Conservation (phyloP, 2,888 invertebrate species). For the Nomada ruficornis region DNA sequence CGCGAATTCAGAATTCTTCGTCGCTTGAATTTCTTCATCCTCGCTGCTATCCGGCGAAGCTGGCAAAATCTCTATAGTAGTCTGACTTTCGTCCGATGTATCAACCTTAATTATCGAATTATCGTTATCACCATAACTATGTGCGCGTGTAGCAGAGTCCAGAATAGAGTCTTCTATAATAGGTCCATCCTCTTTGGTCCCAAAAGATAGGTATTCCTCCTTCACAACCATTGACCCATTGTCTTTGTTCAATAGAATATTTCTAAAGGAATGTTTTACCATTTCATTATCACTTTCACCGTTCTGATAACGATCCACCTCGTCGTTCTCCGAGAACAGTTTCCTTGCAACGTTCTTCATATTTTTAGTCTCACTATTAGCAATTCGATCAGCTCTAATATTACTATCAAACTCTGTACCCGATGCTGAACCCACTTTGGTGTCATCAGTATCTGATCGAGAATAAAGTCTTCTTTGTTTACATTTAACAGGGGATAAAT, state of each 20-base stretch:
- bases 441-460: slow-evolving; percentile 61
- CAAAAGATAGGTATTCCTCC: slow-evolving; percentile 33
- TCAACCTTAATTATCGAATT: slow-evolving; percentile 79
- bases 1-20: slow-evolving; percentile 36
- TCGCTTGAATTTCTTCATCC: slow-evolving; percentile 43
- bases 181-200: slow-evolving; percentile 28
- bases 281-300: slow-evolving; percentile 27
- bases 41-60: slow-evolving; percentile 75
- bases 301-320: not conserved
- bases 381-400: not conserved
- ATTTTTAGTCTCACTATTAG: slow-evolving; percentile 7
- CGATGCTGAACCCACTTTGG: slow-evolving; percentile 34
- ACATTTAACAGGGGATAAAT: slow-evolving; percentile 55
- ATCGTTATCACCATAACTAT: slow-evolving; percentile 44
- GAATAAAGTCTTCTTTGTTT: slow-evolving; percentile 62
- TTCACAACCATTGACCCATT: slow-evolving; percentile 30
- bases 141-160: slow-evolving; percentile 5
- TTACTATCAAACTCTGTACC: slow-evolving; percentile 2
- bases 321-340: not conserved
- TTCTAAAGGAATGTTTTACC: slow-evolving; percentile 18
- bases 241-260: slow-evolving; percentile 9
- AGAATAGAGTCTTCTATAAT: slow-evolving; percentile 23
- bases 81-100: slow-evolving; percentile 82
- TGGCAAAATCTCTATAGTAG: slow-evolving; percentile 81
- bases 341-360: slow-evolving; percentile 6